These are phyloP conservation scores for Nematopogon swammerdamellus DNA, from an alignment of 2,888 invertebrate genomes.

Conservation along the genomic window DNA sequence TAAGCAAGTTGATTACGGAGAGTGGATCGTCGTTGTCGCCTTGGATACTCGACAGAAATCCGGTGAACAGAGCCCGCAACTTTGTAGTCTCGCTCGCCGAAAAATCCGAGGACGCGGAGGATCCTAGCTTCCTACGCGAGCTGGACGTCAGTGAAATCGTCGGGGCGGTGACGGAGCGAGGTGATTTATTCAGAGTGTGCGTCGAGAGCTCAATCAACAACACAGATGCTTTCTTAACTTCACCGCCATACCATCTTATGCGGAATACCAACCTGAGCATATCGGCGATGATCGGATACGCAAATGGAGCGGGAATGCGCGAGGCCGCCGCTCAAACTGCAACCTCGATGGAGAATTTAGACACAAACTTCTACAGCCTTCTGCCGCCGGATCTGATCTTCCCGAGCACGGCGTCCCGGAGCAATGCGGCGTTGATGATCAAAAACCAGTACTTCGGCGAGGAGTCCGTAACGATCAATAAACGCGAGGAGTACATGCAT, in stretches of 20 bases:
- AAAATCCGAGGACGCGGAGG: constrained; percentile 6
- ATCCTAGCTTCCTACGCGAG: constrained; percentile 13
- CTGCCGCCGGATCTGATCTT: constrained; percentile 32
- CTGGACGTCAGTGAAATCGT: constrained; percentile 17
- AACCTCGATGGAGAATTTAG: constrained; percentile 18
- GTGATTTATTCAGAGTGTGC: constrained; percentile 26
- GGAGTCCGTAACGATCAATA: constrained; percentile 16
- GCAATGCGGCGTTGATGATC: constrained; percentile 16
- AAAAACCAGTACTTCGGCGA: constrained; percentile 28
- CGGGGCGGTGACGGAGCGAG: constrained; percentile 14
- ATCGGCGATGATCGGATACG: constrained; percentile 29
- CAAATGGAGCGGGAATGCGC: constrained; percentile 28
- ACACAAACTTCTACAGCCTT: constrained; percentile 18
- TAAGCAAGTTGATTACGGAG: constrained; percentile 34
- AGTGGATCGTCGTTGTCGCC: constrained; percentile 33
- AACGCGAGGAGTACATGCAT: constrained; percentile 19
- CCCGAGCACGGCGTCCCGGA: constrained; percentile 13
- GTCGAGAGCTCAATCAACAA: constrained; percentile 17
- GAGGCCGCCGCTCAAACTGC: constrained; percentile 21
- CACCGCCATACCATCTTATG: constrained; percentile 27
- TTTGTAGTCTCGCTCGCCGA: constrained; percentile 40
- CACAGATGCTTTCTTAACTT: constrained; percentile 20
- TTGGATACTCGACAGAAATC: constrained; percentile 20
- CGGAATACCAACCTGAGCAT: constrained; percentile 16
- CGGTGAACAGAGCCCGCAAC: constrained; percentile 14